A percentile compares a stretch with the other conserved stretches of the same genome.
phyloP scores from a whole-genome alignment of 2,113 vertebrate species.

The Cephalopterus ornatus region DNA sequence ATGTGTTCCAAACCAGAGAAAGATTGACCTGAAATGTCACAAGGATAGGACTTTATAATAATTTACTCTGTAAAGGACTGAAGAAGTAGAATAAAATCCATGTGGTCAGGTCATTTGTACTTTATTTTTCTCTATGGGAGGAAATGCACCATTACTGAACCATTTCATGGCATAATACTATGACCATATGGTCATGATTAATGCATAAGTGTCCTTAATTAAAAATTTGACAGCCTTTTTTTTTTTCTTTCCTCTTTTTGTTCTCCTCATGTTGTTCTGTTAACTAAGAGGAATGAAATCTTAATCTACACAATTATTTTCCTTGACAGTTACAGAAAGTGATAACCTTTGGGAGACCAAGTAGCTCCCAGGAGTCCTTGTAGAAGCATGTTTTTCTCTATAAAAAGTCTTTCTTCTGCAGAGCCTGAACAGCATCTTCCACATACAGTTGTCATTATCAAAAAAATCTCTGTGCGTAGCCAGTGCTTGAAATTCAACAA shows the following conservation, averaged over 20 bases:
- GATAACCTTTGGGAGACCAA: not conserved
- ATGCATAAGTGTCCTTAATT: not conserved
- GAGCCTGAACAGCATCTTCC: not conserved
- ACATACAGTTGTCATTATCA: not conserved
- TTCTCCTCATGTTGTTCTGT: not conserved
- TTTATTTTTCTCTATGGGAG: not conserved
- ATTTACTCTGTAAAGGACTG: not conserved
- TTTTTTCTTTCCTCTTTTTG: accelerated
- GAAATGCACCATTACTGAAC: not conserved
- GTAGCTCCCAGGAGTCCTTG: not conserved
- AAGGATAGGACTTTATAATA: not conserved
- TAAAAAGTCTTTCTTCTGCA: not conserved
- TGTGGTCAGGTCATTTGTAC: not conserved
- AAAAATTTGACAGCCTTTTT: not conserved
- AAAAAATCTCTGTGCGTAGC: not conserved
- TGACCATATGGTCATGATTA: not conserved
- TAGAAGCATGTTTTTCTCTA: not conserved
- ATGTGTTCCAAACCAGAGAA: not conserved
- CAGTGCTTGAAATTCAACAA: not conserved
- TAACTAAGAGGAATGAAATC: not conserved
- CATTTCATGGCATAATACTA: not conserved
- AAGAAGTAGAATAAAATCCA: not conserved
- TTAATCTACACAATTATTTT: not conserved
- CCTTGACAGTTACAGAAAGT: not conserved
- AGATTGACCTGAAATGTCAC: not conserved